A percentile compares a stretch with the other conserved stretches of the same genome.
These are phyloP conservation scores for Rhinolophus sinicus DNA, from an alignment of 2,113 vertebrate genomes.

Conservation along the genomic window DNA sequence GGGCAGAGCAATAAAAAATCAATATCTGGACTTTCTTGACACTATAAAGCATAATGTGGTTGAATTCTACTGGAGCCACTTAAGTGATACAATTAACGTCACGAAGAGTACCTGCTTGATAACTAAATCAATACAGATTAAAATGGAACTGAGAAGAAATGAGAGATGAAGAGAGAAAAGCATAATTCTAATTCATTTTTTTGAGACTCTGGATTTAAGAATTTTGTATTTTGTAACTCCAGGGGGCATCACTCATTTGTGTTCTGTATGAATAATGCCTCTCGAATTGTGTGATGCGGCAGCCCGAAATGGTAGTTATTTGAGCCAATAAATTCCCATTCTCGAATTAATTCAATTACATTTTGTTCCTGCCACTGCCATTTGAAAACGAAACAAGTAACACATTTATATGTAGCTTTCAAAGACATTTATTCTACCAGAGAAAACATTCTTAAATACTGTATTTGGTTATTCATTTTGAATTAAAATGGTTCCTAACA, in stretches of 20 bases:
- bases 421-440: background rate
- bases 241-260: background rate
- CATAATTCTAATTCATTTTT: background rate
- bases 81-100: background rate
- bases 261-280: background rate
- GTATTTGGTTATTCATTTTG: background rate
- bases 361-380: background rate
- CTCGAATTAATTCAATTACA: background rate
- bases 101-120: background rate
- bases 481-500: background rate
- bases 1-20: background rate
- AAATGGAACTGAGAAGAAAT: background rate
- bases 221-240: background rate
- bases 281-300: background rate
- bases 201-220: background rate
- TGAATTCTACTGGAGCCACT: background rate
- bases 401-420: background rate
- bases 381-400: conserved; percentile 14
- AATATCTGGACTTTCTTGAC: background rate
- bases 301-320: background rate
- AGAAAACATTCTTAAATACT: background rate
- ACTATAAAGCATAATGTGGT: background rate
- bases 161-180: background rate
- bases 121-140: background rate
- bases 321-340: background rate